A percentile compares a stretch with the other conserved stretches of the same genome.
phyloP scores from a whole-genome alignment of 2,888 invertebrate species.

The Limnephilus marmoratus region DNA sequence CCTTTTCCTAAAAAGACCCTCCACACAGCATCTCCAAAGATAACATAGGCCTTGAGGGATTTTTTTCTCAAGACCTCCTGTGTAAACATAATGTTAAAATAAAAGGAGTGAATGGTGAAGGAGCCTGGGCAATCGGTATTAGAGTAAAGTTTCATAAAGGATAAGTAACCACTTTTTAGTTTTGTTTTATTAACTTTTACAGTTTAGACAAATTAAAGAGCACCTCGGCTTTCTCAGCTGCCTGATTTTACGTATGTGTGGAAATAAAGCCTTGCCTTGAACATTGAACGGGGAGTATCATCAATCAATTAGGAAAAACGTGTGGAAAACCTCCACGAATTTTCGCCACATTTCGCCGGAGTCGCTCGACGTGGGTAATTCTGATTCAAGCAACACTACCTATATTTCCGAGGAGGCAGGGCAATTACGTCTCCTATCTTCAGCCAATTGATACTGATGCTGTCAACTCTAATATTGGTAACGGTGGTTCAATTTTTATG shows the following conservation, averaged over 20 bases:
- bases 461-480: background rate
- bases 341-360: constrained; percentile 31
- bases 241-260: constrained; percentile 17
- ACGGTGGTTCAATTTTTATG: background rate
- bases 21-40: too few relatives aligned
- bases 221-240: background rate
- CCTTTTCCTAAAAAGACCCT: too few relatives aligned
- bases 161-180: too few relatives aligned
- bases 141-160: too few relatives aligned
- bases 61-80: too few relatives aligned
- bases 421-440: background rate
- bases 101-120: too few relatives aligned
- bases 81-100: too few relatives aligned
- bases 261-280: constrained; percentile 24
- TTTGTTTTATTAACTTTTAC: background rate
- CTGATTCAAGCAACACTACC: constrained; percentile 30
- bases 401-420: background rate
- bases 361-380: background rate
- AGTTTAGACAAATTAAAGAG: background rate
- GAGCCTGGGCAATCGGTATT: too few relatives aligned
- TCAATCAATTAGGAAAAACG: constrained; percentile 52
- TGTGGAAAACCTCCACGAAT: constrained; percentile 19
- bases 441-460: background rate
- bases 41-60: too few relatives aligned
- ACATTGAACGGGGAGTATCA: constrained; percentile 27